Conservation (phyloP, 2,797 vertebrate species). For the Phoebastria nigripes region DNA sequence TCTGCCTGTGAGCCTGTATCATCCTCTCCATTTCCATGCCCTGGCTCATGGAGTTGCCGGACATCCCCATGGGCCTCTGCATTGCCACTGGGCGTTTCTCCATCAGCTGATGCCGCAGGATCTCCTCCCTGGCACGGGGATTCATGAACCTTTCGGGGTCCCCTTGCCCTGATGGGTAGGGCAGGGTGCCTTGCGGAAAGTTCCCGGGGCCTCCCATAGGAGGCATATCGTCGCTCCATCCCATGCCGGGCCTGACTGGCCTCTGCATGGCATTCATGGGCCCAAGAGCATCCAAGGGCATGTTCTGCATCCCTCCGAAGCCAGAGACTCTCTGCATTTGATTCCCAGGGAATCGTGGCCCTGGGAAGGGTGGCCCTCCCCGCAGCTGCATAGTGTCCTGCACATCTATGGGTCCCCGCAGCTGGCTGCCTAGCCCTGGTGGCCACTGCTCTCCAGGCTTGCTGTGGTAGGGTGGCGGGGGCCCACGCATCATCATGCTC, state of each 20-base stretch:
- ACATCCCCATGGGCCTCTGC: slow-evolving; percentile 78
- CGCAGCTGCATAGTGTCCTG: slow-evolving; percentile 78
- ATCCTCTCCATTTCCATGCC: slow-evolving; percentile 88
- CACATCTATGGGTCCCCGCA: slow-evolving; percentile 83
- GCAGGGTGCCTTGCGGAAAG: slow-evolving; percentile 81
- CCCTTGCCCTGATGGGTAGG: slow-evolving; percentile 83
- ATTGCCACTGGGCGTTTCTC: slow-evolving; percentile 87
- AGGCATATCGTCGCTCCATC: slow-evolving; percentile 90
- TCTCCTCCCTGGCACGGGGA: slow-evolving; percentile 84
- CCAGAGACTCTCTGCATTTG: slow-evolving; percentile 80
- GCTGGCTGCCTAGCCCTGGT: slow-evolving; percentile 76
- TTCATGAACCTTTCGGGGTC: slow-evolving; percentile 87
- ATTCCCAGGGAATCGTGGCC: slow-evolving; percentile 87
- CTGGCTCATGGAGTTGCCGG: slow-evolving; percentile 63
- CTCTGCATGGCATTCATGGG: slow-evolving; percentile 83
- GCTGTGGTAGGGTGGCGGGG: slow-evolving; percentile 95
- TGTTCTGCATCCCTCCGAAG: slow-evolving; percentile 81
- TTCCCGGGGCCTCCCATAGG: slow-evolving; percentile 83
- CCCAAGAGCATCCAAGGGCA: slow-evolving; percentile 86
- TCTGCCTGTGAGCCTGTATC: slow-evolving; percentile 84
- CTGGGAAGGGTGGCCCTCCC: slow-evolving; percentile 80
- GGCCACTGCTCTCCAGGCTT: slow-evolving; percentile 90
- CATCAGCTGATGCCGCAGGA: slow-evolving; percentile 87
- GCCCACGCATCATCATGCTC: slow-evolving; percentile 87
- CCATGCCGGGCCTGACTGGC: slow-evolving; percentile 82